Conservation (phyloP, 2,888 invertebrate species). For the Hirtodrosophila alboralis region DNA sequence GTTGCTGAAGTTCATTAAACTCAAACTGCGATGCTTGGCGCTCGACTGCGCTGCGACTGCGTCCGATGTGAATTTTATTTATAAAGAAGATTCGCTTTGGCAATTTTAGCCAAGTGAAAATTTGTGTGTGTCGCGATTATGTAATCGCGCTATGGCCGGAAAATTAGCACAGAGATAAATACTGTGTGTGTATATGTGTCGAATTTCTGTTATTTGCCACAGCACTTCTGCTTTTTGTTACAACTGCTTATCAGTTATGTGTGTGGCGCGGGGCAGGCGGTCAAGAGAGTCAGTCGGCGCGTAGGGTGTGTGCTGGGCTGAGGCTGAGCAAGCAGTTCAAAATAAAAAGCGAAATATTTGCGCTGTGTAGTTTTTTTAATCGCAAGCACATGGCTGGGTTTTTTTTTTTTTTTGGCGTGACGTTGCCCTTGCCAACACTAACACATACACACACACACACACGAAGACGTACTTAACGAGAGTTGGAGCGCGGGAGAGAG, state of each 20-base stretch:
- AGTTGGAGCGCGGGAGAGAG: not conserved
- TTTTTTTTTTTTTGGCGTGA: conserved; percentile 58
- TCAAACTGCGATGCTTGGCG: conserved; percentile 11
- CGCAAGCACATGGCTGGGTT: conserved; percentile 69
- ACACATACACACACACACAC: conserved; percentile 18
- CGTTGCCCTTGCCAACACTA: conserved; percentile 54
- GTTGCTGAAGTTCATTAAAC: conserved; percentile 56
- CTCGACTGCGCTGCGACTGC: conserved; percentile 23
- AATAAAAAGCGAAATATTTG: conserved; percentile 13
- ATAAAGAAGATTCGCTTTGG: conserved; percentile 60
- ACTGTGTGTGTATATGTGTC: too few species aligned
- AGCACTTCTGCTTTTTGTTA: too few species aligned
- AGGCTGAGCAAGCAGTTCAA: not conserved
- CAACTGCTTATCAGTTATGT: conserved; percentile 13
- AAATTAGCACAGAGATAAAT: conserved; percentile 42
- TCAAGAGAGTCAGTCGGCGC: too few species aligned
- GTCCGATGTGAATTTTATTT: conserved; percentile 52
- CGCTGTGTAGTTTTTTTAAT: conserved; percentile 53
- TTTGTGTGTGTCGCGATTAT: conserved; percentile 42
- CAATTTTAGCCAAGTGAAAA: conserved; percentile 63
- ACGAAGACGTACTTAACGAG: conserved; percentile 8
- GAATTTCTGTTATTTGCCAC: conserved; percentile 1
- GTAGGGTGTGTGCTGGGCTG: too few species aligned
- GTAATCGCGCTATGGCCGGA: conserved; percentile 49
- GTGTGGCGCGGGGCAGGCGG: too few species aligned